These are phyloP conservation scores for Megalurothrips usitatus DNA, from an alignment of 2,888 invertebrate species.

Conservation along the genomic window DNA sequence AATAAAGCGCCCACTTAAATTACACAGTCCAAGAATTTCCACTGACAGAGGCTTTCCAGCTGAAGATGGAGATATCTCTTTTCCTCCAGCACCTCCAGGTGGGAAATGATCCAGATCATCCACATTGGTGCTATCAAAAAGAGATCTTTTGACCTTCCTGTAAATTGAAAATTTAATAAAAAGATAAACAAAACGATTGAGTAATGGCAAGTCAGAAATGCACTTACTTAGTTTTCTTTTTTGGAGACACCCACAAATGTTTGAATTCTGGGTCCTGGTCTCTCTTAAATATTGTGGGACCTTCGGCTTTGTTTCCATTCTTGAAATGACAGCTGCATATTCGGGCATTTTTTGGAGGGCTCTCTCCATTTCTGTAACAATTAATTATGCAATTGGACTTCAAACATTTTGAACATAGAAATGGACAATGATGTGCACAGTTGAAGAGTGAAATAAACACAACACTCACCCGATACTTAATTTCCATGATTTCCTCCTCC, in stretches of 20 bases:
- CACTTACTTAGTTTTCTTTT: slow-evolving; percentile 2
- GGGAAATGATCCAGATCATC: neutral
- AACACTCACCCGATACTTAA: neutral
- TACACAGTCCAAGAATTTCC: neutral
- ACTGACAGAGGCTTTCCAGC: neutral
- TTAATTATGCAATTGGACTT: neutral
- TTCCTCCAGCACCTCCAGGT: neutral
- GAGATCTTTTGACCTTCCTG: neutral
- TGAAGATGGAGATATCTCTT: neutral
- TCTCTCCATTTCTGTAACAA: neutral
- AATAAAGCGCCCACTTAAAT: neutral
- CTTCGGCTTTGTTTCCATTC: neutral
- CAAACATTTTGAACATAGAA: neutral
- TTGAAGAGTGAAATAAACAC: neutral
- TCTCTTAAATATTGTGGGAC: slow-evolving; percentile 9
- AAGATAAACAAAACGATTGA: neutral
- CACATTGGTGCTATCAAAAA: neutral
- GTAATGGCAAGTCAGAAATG: neutral
- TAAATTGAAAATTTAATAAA: slow-evolving; percentile 2
- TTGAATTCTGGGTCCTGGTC: neutral
- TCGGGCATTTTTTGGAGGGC: neutral
- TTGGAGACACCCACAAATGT: neutral
- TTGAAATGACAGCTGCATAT: slow-evolving; percentile 9
- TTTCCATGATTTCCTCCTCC: slow-evolving; percentile 18
- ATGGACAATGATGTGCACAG: no score